phyloP scores from a whole-genome alignment of 2,888 invertebrate species.

The Amorpha juglandis region DNA sequence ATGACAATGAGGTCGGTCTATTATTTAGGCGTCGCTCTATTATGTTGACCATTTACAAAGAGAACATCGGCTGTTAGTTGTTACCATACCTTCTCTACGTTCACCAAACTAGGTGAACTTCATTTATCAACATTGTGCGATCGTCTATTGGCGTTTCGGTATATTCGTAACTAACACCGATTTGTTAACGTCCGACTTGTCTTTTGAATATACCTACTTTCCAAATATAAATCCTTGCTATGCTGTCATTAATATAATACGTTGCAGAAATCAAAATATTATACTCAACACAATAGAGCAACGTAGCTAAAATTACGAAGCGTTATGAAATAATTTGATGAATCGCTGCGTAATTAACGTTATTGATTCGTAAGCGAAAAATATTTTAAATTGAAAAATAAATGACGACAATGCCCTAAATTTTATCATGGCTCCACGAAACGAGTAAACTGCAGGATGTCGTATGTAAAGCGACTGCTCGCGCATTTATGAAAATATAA shows the following conservation, averaged over 20 bases:
- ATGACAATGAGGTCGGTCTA: conserved; percentile 33
- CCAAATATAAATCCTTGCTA: background rate
- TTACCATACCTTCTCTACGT: conserved; percentile 8
- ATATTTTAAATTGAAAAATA: conserved; percentile 20
- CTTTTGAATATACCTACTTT: background rate
- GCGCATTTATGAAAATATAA: conserved; percentile 34
- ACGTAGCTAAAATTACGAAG: background rate
- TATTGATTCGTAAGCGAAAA: conserved; percentile 11
- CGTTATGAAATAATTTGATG: background rate
- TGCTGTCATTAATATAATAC: background rate
- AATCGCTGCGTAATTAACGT: background rate
- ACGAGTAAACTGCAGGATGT: conserved; percentile 54
- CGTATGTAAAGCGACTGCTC: conserved; percentile 47
- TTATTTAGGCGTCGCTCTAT: conserved; percentile 36
- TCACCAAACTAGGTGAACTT: conserved; percentile 21
- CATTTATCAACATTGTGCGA: conserved; percentile 7
- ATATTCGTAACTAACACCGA: background rate
- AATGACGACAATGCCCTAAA: conserved; percentile 51
- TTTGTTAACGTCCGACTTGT: conserved; percentile 2
- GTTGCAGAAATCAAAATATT: background rate
- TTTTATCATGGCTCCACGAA: conserved; percentile 51
- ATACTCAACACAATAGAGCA: background rate
- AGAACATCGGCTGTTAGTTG: conserved; percentile 33
- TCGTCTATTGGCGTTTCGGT: conserved; percentile 6
- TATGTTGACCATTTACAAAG: conserved; percentile 36